These are phyloP conservation scores for Terrapene triunguis DNA, from an alignment of 2,113 vertebrate genomes.

Conservation along the genomic window DNA sequence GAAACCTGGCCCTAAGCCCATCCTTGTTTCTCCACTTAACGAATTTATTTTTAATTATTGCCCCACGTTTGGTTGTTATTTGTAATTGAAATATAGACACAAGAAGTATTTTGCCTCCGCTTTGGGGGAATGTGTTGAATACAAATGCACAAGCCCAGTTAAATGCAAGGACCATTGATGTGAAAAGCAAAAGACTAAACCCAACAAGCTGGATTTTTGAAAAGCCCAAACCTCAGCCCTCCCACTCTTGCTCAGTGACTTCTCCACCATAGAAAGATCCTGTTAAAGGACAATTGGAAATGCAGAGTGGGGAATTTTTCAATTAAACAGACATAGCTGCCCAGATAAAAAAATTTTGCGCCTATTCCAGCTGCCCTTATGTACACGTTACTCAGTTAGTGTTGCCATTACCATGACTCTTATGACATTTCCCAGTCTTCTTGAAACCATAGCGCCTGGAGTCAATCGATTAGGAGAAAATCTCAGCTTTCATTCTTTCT, in stretches of 20 bases:
- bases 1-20: not conserved
- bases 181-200: not conserved
- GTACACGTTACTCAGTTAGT: conserved; percentile 3
- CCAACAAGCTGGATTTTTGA: not conserved
- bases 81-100: not conserved
- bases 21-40: not conserved
- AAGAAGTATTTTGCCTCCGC: not conserved
- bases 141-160: not conserved
- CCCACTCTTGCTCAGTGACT: not conserved
- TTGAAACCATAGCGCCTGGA: conserved; percentile 59
- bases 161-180: not conserved
- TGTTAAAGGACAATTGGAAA: conserved; percentile 47
- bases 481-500: not conserved
- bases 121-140: not conserved
- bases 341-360: conserved; percentile 38
- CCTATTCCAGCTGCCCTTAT: conserved; percentile 44
- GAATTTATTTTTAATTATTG: accelerated
- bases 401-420: conserved; percentile 66
- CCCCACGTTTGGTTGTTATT: not conserved
- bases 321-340: conserved; percentile 13
- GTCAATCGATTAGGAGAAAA: conserved; percentile 31
- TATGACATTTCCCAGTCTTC: conserved; percentile 48
- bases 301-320: not conserved
- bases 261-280: not conserved
- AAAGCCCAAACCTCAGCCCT: not conserved